phyloP scores from a whole-genome alignment of 1,140 invertebrate genomes.

The Drosophila orena region DNA sequence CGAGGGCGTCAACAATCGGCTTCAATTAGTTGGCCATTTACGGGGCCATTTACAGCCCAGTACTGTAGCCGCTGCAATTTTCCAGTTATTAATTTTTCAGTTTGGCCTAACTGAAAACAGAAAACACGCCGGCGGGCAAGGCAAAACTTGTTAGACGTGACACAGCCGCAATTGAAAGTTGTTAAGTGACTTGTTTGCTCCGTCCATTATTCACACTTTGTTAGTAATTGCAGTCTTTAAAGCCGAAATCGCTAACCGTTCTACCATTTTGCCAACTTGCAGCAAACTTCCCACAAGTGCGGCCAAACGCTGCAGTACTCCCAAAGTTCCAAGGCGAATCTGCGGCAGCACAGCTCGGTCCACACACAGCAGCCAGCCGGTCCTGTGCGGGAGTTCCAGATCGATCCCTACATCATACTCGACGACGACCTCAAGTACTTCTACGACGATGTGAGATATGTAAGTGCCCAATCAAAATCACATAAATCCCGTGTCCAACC shows the following conservation, averaged over 20 bases:
- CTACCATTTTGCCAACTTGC: conserved; percentile 12
- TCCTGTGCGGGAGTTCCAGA: conserved; percentile 90
- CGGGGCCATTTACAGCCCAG: conserved; percentile 23
- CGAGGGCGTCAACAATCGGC: conserved; percentile 54
- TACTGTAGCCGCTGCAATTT: conserved; percentile 48
- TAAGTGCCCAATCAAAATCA: conserved; percentile 83
- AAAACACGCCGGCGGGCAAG: conserved; percentile 24
- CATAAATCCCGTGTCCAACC: no score
- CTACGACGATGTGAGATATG: conserved; percentile 92
- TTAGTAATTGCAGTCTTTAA: conserved; percentile 61
- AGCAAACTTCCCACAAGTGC: conserved; percentile 64
- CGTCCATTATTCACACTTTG: conserved; percentile 67
- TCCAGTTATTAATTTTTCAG: conserved; percentile 73
- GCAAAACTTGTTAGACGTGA: conserved; percentile 68
- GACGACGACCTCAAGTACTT: conserved; percentile 93
- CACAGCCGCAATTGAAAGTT: conserved; percentile 71
- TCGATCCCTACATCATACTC: conserved; percentile 93
- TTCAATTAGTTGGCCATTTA: conserved; percentile 71
- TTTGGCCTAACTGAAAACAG: conserved; percentile 33
- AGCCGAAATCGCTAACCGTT: conserved; percentile 21
- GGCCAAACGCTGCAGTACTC: conserved; percentile 39
- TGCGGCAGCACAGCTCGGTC: conserved; percentile 86
- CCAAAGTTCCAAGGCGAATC: conserved; percentile 30
- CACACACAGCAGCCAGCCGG: conserved; percentile 89
- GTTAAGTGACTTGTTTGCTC: conserved; percentile 70